Base-by-base conservation (phyloP, 2,797 vertebrate genomes). In the Chelonia mydas region DNA sequence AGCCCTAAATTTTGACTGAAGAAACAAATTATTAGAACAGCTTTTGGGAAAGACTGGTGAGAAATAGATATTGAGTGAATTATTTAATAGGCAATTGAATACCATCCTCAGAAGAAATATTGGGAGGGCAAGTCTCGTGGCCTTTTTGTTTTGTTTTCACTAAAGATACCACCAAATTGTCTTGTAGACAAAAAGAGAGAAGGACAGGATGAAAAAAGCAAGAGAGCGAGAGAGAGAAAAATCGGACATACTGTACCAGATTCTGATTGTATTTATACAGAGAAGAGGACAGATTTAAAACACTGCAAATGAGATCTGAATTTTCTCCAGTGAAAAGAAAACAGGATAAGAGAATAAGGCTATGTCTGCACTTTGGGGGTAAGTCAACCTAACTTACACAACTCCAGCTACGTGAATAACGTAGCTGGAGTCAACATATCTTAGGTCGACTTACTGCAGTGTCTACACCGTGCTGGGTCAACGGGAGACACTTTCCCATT, bases 1-100 rank as follows among this genome's bases (percentile, higher is more conserved):
- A 37, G 2, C 33, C 19, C 50, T 27, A 0, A 1, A 1, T 5
- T 93, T 49, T 37, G 28, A n/a, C 12, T 74, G 21, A 3, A 51
- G 57, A 16, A 5, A 33, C 72, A 86, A 83, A 12, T 13, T 17
- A 55, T 16, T 61, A 11, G n/a, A 84, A 54, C 0, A 74, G 37
- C 11, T 7, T 2, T 31, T 51, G 50, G 50, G 72, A 74, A 84
- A 76, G 25, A 23, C 33, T 50, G 41, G 61, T 21, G n/a, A 27
- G 28, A 7, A 2, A 17, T 68, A 85, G 28, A 25, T 11, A 25
- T 13, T 27, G 7, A 55, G 49, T 27, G 41, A 47, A 81, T 1
- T 77, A 47, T 31, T 53, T 37, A 51, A 16, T 0, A 59, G 82
- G 13, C 77, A 87, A 72, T 5, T 76, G 37, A 21, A 5, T 5